Conservation (phyloP, 1,140 invertebrate genomes). For the Oncopodura yosiiana region DNA sequence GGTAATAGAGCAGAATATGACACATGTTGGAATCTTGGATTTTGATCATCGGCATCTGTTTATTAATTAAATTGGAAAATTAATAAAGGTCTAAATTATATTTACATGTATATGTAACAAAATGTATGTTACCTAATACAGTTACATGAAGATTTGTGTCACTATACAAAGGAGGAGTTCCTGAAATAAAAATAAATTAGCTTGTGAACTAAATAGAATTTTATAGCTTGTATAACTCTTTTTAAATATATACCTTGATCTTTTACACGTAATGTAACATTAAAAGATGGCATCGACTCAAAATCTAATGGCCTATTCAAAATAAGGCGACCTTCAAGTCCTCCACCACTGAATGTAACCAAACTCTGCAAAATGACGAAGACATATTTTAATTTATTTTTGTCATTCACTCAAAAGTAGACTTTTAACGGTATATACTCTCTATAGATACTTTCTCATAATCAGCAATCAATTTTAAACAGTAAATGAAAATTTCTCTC, state of each 20-base stretch:
- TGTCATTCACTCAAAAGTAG: too few relatives aligned
- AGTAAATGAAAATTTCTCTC: too few relatives aligned
- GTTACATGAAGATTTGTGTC: slow-evolving; percentile 28
- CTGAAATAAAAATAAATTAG: too few relatives aligned
- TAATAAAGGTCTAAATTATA: neutral
- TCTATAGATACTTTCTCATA: too few relatives aligned
- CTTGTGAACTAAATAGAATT: too few relatives aligned
- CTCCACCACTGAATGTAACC: slow-evolving; percentile 38
- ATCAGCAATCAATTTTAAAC: too few relatives aligned
- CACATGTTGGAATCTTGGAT: slow-evolving; percentile 30
- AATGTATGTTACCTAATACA: neutral
- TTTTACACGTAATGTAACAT: slow-evolving; percentile 58
- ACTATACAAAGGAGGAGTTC: slow-evolving; percentile 30
- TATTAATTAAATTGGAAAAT: slow-evolving; percentile 53
- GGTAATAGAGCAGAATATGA: slow-evolving; percentile 32
- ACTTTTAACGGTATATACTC: too few relatives aligned
- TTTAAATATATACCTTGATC: slow-evolving; percentile 35
- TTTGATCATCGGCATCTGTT: slow-evolving; percentile 81
- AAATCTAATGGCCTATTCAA: slow-evolving; percentile 71
- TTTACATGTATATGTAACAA: slow-evolving; percentile 1
- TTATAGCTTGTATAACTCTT: too few relatives aligned
- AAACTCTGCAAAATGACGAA: slow-evolving; percentile 21
- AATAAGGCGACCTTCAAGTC: slow-evolving; percentile 73
- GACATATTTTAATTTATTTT: neutral
- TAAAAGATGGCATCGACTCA: slow-evolving; percentile 69